Percentiles rank a stretch among this genome's conserved stretches.
Conservation (phyloP, 2,113 vertebrate species). For the Cygnus buccinator region DNA sequence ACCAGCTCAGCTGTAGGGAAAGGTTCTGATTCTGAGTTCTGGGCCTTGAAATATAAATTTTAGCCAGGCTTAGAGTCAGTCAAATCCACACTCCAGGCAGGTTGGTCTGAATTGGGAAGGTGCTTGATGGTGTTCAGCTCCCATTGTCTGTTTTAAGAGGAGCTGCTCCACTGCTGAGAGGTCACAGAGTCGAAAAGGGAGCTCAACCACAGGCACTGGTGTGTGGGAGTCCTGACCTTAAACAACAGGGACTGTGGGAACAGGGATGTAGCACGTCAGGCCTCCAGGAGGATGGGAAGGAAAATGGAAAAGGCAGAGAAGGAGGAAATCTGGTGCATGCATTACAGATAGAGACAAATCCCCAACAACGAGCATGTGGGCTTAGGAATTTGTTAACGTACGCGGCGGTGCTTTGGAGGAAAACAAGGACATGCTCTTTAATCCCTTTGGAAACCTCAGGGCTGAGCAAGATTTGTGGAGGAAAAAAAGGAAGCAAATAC, state of each 20-base stretch:
- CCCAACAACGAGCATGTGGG: not conserved
- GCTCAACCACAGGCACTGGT: not conserved
- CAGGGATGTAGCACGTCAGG: not conserved
- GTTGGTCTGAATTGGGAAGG: not conserved
- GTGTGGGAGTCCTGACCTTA: not conserved
- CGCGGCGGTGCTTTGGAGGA: not conserved
- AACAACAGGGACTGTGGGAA: not conserved
- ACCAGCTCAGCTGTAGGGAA: not conserved
- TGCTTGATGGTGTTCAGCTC: not conserved
- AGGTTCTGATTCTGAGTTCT: not conserved
- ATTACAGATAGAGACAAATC: not conserved
- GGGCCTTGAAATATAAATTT: not conserved
- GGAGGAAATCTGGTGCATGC: not conserved
- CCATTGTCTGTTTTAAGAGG: not conserved
- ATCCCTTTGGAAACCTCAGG: not conserved
- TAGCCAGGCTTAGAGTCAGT: not conserved
- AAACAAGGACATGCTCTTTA: not conserved
- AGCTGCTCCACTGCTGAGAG: not conserved
- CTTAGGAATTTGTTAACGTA: not conserved
- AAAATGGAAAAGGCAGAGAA: not conserved
- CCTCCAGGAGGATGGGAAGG: not conserved
- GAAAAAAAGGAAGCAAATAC: not conserved
- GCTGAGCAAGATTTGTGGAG: not conserved
- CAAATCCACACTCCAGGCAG: not conserved
- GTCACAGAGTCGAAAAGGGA: not conserved